Percentiles rank a stretch among this genome's conserved stretches.
phyloP scores from a whole-genome alignment of 35 echinoderm and acorn worm species.

The Chiridota heheva region DNA sequence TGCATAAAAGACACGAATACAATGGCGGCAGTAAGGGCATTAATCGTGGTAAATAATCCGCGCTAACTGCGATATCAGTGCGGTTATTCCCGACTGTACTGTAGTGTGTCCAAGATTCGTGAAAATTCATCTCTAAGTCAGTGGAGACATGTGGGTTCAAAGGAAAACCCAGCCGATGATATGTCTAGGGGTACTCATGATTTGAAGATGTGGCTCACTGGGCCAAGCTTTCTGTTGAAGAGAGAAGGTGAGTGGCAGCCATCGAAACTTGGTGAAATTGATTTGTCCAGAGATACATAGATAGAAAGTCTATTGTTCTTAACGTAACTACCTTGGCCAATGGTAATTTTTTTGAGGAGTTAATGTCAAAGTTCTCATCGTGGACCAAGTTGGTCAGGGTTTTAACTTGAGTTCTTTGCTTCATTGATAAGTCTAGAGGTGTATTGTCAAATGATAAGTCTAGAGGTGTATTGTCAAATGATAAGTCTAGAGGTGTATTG shows the following conservation, averaged over 20 bases:
- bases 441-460: no score
- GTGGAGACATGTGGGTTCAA: no score
- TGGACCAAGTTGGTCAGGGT: conserved; percentile 5
- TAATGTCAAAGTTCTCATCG: not conserved
- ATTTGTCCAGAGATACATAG: not conserved
- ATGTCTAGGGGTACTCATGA: not conserved
- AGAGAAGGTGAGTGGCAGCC: not conserved
- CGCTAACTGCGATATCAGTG: no score
- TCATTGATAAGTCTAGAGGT: not conserved
- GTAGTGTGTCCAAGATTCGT: not conserved
- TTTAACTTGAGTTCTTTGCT: conserved; percentile 8
- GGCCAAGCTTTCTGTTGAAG: not conserved
- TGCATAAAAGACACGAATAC: no score
- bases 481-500: no score
- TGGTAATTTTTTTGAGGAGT: not conserved
- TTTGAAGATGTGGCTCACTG: not conserved
- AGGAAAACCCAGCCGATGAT: no score
- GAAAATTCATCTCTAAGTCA: no score
- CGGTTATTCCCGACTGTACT: no score
- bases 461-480: no score
- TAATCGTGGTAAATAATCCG: no score
- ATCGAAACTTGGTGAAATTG: not conserved
- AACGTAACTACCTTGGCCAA: not conserved
- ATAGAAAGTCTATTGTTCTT: not conserved
- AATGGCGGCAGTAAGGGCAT: no score